These are phyloP conservation scores for Bubo bubo DNA, from an alignment of 2,113 vertebrate species.

Conservation along the genomic window DNA sequence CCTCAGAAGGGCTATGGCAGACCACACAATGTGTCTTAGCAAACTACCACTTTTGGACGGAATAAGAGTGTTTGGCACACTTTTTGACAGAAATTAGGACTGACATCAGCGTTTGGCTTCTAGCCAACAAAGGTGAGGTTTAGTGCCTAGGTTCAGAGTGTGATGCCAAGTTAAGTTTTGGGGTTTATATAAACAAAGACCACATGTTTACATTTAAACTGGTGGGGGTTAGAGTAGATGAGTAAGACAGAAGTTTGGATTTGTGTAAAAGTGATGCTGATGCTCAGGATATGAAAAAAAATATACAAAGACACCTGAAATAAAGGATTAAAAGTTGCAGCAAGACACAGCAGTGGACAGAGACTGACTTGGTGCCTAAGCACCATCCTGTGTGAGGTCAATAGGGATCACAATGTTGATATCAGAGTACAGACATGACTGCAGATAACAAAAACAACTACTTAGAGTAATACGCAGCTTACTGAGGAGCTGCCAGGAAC, in stretches of 20 bases:
- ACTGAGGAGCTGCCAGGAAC: background rate
- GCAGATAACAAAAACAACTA: background rate
- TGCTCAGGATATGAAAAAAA: rapidly evolving
- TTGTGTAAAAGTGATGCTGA: background rate
- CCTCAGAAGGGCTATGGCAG: background rate
- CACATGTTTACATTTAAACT: background rate
- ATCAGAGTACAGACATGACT: background rate
- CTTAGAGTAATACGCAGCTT: background rate
- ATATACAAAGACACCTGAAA: background rate
- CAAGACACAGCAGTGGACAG: background rate
- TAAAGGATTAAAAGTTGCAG: background rate
- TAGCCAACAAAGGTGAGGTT: background rate
- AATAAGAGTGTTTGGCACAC: background rate
- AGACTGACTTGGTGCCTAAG: background rate
- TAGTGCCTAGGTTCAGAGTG: background rate
- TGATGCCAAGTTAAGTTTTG: background rate
- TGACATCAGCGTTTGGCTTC: background rate
- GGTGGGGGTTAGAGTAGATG: background rate
- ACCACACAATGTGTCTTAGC: background rate
- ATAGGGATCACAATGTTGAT: background rate
- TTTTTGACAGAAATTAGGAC: background rate
- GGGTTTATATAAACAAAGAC: background rate
- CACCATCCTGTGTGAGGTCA: background rate
- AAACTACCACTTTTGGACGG: background rate
- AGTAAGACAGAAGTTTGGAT: background rate